Conservation (phyloP, 30 jellyfish, hydroid and myxozoan genomes). For the Morbakka virulenta region DNA sequence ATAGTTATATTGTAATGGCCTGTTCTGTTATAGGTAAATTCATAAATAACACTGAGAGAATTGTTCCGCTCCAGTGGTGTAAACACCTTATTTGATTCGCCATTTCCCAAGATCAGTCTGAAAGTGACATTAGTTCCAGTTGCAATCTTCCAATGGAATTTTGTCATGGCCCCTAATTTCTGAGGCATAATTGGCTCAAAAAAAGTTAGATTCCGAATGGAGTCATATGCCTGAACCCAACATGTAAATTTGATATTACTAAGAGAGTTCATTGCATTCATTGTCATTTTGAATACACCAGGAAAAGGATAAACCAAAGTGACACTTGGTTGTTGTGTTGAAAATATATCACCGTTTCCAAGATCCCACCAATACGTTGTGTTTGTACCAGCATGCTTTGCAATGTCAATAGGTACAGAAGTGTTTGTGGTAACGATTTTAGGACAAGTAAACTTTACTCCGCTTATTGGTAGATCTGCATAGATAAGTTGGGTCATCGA, state of each 20-base stretch:
- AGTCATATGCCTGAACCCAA: conserved; percentile 42
- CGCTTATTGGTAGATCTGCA: conserved; percentile 70
- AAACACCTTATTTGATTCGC: conserved; percentile 8
- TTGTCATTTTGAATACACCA: conserved; percentile 55
- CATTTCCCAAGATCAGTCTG: conserved; percentile 75
- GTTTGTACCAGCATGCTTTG: conserved; percentile 75
- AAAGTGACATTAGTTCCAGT: conserved; percentile 84
- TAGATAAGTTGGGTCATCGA: conserved; percentile 47
- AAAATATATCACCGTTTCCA: conserved; percentile 48
- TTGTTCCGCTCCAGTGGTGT: conserved; percentile 6
- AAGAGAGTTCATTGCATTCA: conserved; percentile 65
- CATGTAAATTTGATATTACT: conserved; percentile 36
- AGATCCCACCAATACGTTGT: conserved; percentile 73
- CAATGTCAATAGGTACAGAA: conserved; percentile 15
- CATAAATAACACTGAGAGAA: not conserved
- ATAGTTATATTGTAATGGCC: conserved; percentile 57
- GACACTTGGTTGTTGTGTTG: conserved; percentile 12
- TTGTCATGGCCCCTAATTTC: conserved; percentile 50
- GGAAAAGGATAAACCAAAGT: conserved; percentile 48
- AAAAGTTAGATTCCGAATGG: conserved; percentile 48
- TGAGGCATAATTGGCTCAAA: conserved; percentile 41
- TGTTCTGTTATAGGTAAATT: conserved; percentile 12
- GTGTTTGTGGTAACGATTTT: conserved; percentile 26
- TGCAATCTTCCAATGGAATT: conserved; percentile 58
- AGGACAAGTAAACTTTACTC: conserved; percentile 57